Base-by-base conservation (phyloP, 2,888 invertebrate genomes). In the Teinopalpus imperialis region DNA sequence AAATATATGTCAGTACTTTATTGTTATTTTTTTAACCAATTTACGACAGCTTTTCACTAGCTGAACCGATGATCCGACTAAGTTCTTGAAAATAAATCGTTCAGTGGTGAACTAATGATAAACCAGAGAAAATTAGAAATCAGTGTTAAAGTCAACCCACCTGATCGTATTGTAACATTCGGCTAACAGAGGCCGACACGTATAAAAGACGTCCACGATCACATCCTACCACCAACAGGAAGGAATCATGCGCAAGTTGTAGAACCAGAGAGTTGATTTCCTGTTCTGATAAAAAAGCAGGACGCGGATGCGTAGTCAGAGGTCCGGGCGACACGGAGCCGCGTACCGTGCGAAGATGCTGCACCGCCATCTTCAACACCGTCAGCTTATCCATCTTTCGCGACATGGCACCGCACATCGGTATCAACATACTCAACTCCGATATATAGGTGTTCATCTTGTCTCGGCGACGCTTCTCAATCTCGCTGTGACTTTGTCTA, bases 371-470 rank as follows among this genome's bases (percentile, higher is more conserved):
- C 1, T 97, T 90, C 14, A 98, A 86, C 14, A 94, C 94, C 0
- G 97, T 98, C 57, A 98, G 87, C 81, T 98, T 98, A 85, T 98
- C 98, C 63, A 98, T 85, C 82, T 98, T 98, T 43, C 97, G 90
- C 20, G 96, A 94, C 95, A 97, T 95, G 2, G 97, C 96, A 61
- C 94, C 94, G 71, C 98, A 98, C 96, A 97, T 96, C 0, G 98
- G 98, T 10, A 98, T 92, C 93, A 98, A 94, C 1, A 94, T 90
- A 39, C 96, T 95, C 45, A 98, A 78, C 75, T 98, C 97, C 1
- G 94, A 92, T 60, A 98, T 98, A 80, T 97, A 97, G 0, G 95
- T 95, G 86, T 98, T 98, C 97, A 98, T 98, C 83, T 98, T 98
- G 77, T 98, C 97, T 18, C 98, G 91, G 0, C 98, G 91, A 0